Evolutionary conservation across 2,113 vertebrate species (phyloP).

Genomic region (Fukomys damarensis): DNA sequence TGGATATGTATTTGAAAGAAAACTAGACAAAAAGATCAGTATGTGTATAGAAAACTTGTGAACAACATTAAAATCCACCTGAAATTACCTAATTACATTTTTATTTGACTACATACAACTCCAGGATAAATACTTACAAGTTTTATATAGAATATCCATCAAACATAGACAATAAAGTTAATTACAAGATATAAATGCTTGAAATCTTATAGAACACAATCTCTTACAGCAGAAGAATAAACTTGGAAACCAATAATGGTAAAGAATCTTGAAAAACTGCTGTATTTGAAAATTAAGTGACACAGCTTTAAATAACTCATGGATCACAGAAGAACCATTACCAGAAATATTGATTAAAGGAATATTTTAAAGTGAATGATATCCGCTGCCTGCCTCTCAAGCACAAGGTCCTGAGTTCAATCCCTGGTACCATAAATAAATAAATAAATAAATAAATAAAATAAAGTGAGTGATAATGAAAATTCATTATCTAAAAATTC

Average conservation of each 20-base stretch:
- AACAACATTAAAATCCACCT: not conserved
- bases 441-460: too few relatives aligned
- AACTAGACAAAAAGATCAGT: not conserved
- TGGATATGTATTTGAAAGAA: not conserved
- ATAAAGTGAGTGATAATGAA: not conserved
- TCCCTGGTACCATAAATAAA: too few relatives aligned
- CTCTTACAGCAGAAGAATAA: not conserved
- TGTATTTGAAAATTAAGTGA: not conserved
- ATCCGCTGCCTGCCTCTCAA: too few relatives aligned
- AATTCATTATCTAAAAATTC: not conserved
- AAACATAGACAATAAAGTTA: not conserved
- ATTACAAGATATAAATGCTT: not conserved
- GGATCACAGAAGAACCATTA: not conserved
- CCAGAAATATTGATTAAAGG: not conserved
- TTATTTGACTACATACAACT: not conserved
- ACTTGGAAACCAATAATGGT: not conserved
- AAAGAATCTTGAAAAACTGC: not conserved
- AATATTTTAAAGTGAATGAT: not conserved
- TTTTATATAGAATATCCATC: not conserved
- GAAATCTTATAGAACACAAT: not conserved
- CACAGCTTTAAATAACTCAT: not conserved
- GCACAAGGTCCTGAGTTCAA: too few relatives aligned
- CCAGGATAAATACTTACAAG: not conserved
- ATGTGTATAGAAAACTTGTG: not conserved
- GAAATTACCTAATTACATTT: not conserved